phyloP scores from a whole-genome alignment of 1,140 invertebrate species.

The Hyposmocoma kahamanoa region DNA sequence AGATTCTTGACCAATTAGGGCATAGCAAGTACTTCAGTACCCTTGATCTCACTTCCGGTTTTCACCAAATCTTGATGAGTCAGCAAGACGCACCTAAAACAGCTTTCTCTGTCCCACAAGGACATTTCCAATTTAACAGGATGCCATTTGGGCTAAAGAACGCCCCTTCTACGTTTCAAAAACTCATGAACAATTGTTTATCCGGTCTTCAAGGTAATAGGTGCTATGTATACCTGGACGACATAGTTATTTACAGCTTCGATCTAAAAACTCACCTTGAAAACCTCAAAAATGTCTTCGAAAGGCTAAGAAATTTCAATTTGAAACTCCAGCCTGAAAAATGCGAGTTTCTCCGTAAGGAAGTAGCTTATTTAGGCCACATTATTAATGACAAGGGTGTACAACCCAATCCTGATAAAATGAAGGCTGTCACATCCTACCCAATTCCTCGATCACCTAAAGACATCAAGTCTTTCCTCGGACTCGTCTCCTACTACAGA shows the following conservation, averaged over 20 bases:
- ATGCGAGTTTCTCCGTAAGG: conserved; percentile 55
- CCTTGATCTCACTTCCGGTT: no score
- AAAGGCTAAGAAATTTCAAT: conserved; percentile 34
- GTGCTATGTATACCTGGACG: conserved; percentile 5
- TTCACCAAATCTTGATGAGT: no score
- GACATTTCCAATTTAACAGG: conserved; percentile 36
- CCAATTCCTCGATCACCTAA: conserved; percentile 34
- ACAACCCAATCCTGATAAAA: conserved; percentile 43
- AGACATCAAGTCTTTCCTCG: conserved; percentile 50
- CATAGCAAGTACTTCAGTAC: no score
- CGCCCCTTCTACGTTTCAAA: conserved; percentile 49
- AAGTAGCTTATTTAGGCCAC: conserved; percentile 58
- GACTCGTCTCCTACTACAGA: conserved; percentile 32
- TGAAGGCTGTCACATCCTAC: conserved; percentile 39
- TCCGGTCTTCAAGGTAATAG: conserved; percentile 14
- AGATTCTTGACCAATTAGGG: conserved; percentile 39
- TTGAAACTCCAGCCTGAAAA: conserved; percentile 59
- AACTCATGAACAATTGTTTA: conserved; percentile 38
- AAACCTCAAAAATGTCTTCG: conserved; percentile 37
- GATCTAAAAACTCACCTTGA: conserved; percentile 26
- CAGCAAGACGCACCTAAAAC: conserved; percentile 45
- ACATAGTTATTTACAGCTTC: background rate
- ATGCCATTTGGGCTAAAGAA: conserved; percentile 14
- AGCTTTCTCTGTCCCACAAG: conserved; percentile 37
- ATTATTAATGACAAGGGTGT: conserved; percentile 48